Percentiles rank a stretch among this genome's conserved stretches.
These are phyloP conservation scores for Spongilla lacustris DNA, from an alignment of 37 sponge, comb jelly and placozoan species.

Conservation along the genomic window DNA sequence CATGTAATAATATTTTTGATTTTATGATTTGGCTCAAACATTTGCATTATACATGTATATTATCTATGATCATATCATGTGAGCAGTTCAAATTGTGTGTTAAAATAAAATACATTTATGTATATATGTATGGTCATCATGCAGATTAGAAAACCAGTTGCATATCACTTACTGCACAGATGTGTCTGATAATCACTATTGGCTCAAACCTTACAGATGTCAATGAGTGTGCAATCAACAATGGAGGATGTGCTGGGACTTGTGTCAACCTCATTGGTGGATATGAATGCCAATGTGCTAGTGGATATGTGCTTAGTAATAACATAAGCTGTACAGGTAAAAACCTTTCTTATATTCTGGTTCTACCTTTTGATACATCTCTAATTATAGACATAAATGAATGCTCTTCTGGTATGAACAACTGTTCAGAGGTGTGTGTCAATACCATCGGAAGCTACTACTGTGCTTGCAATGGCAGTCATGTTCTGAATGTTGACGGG, in stretches of 20 bases:
- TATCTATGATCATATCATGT: no score
- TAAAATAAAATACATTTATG: no score
- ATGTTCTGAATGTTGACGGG: conserved; percentile 18
- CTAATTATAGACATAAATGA: conserved; percentile 27
- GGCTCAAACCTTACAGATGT: conserved; percentile 19
- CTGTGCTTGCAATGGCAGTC: conserved; percentile 9
- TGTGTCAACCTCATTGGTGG: conserved; percentile 33
- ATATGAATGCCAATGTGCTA: conserved; percentile 33
- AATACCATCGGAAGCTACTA: conserved; percentile 22
- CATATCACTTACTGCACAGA: no score
- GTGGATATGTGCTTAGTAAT: conserved; percentile 35
- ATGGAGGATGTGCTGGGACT: conserved; percentile 8
- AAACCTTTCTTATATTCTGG: background rate
- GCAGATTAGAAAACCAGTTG: no score
- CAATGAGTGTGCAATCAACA: conserved; percentile 17
- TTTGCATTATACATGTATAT: no score
- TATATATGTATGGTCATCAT: no score
- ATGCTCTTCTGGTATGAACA: background rate
- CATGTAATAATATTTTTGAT: no score
- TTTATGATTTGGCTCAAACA: no score
- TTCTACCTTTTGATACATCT: background rate
- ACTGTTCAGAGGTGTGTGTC: conserved; percentile 5
- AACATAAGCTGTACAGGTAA: conserved; percentile 12
- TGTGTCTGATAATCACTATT: no score
- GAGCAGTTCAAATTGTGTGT: no score